Evolutionary conservation across 2,888 invertebrate species (phyloP).

Genomic region (Heliconius cydno): DNA sequence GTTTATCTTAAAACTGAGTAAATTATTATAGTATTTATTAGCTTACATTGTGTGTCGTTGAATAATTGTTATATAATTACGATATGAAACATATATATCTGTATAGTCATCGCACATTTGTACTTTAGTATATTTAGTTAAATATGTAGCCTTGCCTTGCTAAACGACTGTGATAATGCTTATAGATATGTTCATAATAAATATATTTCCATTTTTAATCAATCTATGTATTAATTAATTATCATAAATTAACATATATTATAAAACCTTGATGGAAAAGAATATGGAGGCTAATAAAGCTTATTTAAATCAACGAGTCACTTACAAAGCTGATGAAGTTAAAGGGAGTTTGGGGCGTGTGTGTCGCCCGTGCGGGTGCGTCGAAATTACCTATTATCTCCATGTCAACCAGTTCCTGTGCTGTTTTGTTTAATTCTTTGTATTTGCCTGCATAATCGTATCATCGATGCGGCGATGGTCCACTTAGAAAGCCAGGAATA

Average conservation of each 20-base stretch:
- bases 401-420: conserved; percentile 64
- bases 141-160: conserved; percentile 38
- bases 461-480: conserved; percentile 52
- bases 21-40: conserved; percentile 17
- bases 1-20: conserved; percentile 20
- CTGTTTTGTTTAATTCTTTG: conserved; percentile 54
- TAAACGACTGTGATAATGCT: conserved; percentile 37
- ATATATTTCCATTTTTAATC: conserved; percentile 21
- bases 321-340: neutral
- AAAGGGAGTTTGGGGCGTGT: conserved; percentile 26
- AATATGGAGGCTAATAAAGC: conserved; percentile 33
- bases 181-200: neutral
- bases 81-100: conserved; percentile 55
- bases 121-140: conserved; percentile 41
- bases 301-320: neutral
- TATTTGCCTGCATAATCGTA: conserved; percentile 58
- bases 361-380: too few species aligned
- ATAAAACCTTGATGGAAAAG: neutral
- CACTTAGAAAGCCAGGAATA: conserved; percentile 68
- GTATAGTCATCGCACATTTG: conserved; percentile 47
- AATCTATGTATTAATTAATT: neutral
- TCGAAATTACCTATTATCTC: conserved; percentile 65
- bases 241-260: conserved; percentile 4
- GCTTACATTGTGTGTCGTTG: conserved; percentile 5
- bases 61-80: conserved; percentile 29